Conservation (phyloP, 2,888 invertebrate genomes). For the Pardosa pseudoannulata region DNA sequence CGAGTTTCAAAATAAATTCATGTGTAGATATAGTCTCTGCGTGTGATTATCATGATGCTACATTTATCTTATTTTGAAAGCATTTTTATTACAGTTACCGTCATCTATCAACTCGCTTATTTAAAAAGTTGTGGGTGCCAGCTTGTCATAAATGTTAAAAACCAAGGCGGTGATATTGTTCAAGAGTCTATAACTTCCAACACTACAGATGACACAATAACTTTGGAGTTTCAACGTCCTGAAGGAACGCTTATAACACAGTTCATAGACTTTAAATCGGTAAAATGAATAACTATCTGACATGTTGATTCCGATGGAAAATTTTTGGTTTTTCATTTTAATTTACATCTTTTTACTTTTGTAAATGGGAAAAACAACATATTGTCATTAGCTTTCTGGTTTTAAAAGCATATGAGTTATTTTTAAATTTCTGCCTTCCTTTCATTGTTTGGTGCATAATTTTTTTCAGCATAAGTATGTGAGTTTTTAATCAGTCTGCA, state of each 20-base stretch:
- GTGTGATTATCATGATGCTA: slow-evolving; percentile 54
- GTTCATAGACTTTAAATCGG: slow-evolving; percentile 95
- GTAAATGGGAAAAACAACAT: too few species aligned
- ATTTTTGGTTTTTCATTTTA: too few species aligned
- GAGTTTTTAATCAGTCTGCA: too few species aligned
- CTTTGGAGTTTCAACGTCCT: slow-evolving; percentile 90
- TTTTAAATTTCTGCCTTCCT: too few species aligned
- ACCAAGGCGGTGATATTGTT: slow-evolving; percentile 93
- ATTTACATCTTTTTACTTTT: too few species aligned
- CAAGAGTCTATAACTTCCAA: slow-evolving; percentile 95
- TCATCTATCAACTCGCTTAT: slow-evolving; percentile 49
- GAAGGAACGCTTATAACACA: slow-evolving; percentile 95
- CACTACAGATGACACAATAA: slow-evolving; percentile 91
- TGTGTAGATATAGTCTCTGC: slow-evolving; percentile 39
- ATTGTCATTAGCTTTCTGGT: too few species aligned
- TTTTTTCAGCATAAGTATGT: too few species aligned
- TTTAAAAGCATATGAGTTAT: too few species aligned
- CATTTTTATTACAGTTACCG: slow-evolving; percentile 36
- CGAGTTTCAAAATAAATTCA: slow-evolving; percentile 18
- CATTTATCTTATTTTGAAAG: slow-evolving; percentile 43
- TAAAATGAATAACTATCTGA: slow-evolving; percentile 79
- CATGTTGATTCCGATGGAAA: too few species aligned
- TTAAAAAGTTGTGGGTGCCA: slow-evolving; percentile 53
- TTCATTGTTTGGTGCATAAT: too few species aligned
- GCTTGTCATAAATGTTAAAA: slow-evolving; percentile 78